Conservation (phyloP, 2,888 invertebrate genomes). For the Drosophila fungiperda region DNA sequence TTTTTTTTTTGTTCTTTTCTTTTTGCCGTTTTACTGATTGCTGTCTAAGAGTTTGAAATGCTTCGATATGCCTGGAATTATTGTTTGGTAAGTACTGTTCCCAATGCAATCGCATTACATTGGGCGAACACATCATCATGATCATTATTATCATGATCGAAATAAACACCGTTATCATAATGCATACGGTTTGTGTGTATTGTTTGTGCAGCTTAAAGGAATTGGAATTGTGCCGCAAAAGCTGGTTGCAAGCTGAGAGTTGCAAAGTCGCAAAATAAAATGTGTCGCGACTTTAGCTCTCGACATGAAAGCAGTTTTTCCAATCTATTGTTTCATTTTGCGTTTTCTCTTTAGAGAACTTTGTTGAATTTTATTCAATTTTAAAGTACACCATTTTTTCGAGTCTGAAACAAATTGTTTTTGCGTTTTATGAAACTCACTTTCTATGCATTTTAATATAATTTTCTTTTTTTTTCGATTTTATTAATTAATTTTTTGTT, state of each 20-base stretch:
- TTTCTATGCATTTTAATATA: constrained; percentile 44
- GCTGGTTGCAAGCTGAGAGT: constrained; percentile 39
- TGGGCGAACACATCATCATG: constrained; percentile 59
- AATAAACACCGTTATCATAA: constrained; percentile 29
- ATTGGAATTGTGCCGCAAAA: constrained; percentile 35
- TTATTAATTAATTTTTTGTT: constrained; percentile 35
- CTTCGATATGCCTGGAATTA: constrained; percentile 80
- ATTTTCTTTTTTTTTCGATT: constrained; percentile 32
- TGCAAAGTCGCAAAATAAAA: not conserved
- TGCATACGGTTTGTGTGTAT: constrained; percentile 21
- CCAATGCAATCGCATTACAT: constrained; percentile 58
- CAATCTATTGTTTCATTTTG: constrained; percentile 24
- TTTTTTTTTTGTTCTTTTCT: not conserved
- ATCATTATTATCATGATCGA: constrained; percentile 22
- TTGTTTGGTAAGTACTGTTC: constrained; percentile 69
- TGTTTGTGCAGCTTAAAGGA: constrained; percentile 24
- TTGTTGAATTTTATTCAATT: constrained; percentile 76
- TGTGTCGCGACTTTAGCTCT: constrained; percentile 4
- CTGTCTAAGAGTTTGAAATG: constrained; percentile 68
- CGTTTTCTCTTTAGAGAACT: constrained; percentile 33
- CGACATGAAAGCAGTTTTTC: constrained; percentile 50
- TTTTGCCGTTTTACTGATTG: constrained; percentile 64
- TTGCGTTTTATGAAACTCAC: constrained; percentile 47
- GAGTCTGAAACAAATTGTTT: constrained; percentile 59
- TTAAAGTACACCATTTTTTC: constrained; percentile 75